These are phyloP conservation scores for Trichogramma dendrolimi DNA, from an alignment of 2,888 invertebrate species.

Conservation along the genomic window DNA sequence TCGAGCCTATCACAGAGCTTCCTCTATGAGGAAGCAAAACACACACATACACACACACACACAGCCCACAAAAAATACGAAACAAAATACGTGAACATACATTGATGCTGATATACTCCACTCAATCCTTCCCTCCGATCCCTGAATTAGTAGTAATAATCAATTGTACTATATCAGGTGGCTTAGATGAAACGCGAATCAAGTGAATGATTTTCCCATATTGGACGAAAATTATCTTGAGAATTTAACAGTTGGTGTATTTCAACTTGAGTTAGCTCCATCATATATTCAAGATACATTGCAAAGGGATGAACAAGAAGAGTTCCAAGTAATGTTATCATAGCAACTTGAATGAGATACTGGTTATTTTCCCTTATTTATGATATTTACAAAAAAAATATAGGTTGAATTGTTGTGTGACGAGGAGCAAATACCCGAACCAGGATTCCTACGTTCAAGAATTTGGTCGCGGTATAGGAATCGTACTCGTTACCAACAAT, in stretches of 20 bases:
- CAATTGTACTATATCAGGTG: conserved; percentile 1
- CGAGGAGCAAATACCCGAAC: conserved; percentile 21
- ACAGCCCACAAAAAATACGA: too few species aligned
- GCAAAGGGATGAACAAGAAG: conserved; percentile 13
- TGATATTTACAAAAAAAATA: too few species aligned
- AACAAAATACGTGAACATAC: too few species aligned
- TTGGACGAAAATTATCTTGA: conserved; percentile 14
- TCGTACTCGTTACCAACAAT: conserved; percentile 18
- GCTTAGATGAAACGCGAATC: conserved; percentile 14
- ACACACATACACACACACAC: too few species aligned
- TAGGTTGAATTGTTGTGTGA: conserved; percentile 8
- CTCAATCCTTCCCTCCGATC: too few species aligned
- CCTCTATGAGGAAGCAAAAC: too few species aligned
- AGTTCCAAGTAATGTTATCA: neutral
- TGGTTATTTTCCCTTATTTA: too few species aligned
- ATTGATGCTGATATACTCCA: too few species aligned
- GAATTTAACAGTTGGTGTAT: conserved; percentile 23
- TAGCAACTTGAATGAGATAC: too few species aligned
- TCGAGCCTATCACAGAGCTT: too few species aligned
- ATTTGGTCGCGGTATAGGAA: conserved; percentile 16
- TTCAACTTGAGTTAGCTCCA: conserved; percentile 20
- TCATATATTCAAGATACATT: conserved; percentile 19
- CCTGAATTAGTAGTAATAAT: too few species aligned
- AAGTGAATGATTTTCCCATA: conserved; percentile 23
- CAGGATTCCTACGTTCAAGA: conserved; percentile 16